Conservation (phyloP, 2,888 invertebrate genomes). For the Penaeus monodon region DNA sequence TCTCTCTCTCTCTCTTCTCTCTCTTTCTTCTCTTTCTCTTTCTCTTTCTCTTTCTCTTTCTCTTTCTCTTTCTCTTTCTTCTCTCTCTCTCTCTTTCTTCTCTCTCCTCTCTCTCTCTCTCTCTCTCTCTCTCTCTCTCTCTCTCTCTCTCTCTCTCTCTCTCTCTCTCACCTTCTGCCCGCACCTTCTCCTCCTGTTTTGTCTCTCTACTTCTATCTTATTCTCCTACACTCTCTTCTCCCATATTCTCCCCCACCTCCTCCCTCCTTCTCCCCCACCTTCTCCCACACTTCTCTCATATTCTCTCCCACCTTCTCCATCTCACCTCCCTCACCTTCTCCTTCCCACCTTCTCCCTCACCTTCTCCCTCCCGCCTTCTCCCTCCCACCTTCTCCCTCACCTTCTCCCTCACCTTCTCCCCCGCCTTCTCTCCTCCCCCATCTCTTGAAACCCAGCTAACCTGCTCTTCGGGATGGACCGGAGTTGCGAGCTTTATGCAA, state of each 20-base stretch:
- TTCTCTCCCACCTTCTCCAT: no score
- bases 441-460: not conserved
- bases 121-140: no score
- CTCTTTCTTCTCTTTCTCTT: no score
- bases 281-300: no score
- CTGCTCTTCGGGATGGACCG: not conserved
- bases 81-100: no score
- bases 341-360: not conserved
- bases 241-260: no score
- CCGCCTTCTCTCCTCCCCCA: not conserved
- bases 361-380: not conserved
- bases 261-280: not conserved
- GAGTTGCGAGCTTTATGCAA: not conserved
- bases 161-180: not conserved
- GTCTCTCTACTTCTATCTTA: not conserved
- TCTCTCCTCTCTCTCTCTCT: no score
- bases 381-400: not conserved
- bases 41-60: no score
- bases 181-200: no score
- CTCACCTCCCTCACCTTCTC: not conserved
- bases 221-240: not conserved
- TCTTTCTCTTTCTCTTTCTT: no score
- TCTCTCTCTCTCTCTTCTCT: no score
- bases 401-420: not conserved
- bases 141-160: not conserved